Percentiles rank a stretch among this genome's conserved stretches.
Evolutionary conservation across 2,113 vertebrate genomes (phyloP).

Genomic region (Azemiops feae): DNA sequence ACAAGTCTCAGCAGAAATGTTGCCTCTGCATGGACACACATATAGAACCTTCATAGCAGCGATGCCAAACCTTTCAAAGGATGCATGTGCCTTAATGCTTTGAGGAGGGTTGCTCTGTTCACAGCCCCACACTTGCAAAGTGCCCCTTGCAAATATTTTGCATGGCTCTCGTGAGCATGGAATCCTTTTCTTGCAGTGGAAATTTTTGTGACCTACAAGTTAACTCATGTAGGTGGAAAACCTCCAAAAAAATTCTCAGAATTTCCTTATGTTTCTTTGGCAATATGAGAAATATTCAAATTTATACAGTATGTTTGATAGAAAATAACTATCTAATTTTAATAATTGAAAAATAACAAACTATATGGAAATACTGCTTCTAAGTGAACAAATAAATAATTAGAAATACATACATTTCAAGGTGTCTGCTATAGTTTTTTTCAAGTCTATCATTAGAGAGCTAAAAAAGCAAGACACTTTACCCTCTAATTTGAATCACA

Average conservation of each 20-base stretch:
- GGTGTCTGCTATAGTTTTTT: neutral
- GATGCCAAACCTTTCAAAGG: neutral
- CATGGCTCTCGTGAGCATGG: neutral
- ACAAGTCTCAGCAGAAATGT: neutral
- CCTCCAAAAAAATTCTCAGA: fast-evolving
- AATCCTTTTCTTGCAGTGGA: neutral
- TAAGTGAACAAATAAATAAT: neutral
- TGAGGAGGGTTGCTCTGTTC: neutral
- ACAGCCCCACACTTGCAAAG: neutral
- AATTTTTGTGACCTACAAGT: neutral
- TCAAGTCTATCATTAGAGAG: neutral
- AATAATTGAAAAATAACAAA: neutral
- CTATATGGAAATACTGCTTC: neutral
- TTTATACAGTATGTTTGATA: fast-evolving
- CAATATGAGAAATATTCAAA: neutral
- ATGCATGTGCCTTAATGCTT: neutral
- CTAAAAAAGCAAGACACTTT: neutral
- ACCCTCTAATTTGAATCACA: neutral
- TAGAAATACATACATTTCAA: neutral
- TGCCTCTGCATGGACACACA: neutral
- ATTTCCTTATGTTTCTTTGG: neutral
- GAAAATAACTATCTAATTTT: fast-evolving
- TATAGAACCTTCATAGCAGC: neutral
- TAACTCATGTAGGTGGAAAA: neutral
- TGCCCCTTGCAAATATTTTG: neutral